A percentile compares a stretch with the other conserved stretches of the same genome.
Conservation (phyloP, 2,888 invertebrate species). For the Helicoverpa assulta region DNA sequence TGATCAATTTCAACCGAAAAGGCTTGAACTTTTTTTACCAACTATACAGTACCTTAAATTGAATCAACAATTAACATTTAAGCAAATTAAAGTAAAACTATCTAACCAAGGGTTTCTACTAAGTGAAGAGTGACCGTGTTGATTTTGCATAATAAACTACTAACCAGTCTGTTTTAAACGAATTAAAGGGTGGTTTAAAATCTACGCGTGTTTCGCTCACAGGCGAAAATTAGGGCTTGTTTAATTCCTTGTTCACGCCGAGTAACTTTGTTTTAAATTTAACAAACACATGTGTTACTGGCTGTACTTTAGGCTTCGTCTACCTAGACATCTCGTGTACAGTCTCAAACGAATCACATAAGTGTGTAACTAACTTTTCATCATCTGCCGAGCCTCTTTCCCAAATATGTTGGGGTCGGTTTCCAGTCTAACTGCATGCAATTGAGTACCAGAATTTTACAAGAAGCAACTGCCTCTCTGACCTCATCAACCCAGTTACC, state of each 20-base stretch:
- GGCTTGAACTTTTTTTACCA: not conserved
- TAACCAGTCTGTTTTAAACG: conserved; percentile 59
- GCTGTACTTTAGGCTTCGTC: not conserved
- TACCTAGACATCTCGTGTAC: too few species aligned
- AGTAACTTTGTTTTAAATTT: not conserved
- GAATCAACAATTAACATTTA: conserved; percentile 8
- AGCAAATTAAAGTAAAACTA: conserved; percentile 28
- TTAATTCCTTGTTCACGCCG: not conserved
- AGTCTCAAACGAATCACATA: too few species aligned
- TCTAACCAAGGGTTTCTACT: conserved; percentile 41
- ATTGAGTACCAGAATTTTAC: too few species aligned
- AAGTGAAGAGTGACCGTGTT: conserved; percentile 42
- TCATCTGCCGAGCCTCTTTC: too few species aligned
- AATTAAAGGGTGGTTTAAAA: conserved; percentile 63
- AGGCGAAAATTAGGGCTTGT: conserved; percentile 16
- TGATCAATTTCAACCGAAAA: not conserved
- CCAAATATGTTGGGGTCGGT: too few species aligned
- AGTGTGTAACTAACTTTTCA: not conserved
- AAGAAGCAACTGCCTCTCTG: too few species aligned
- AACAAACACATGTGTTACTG: not conserved
- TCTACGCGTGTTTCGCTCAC: conserved; percentile 19
- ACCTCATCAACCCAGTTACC: too few species aligned
- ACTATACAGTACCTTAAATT: conserved; percentile 9
- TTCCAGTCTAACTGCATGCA: too few species aligned
- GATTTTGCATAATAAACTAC: conserved; percentile 68